Base-by-base conservation (phyloP, 2,113 vertebrate species). In the Mola mola region DNA sequence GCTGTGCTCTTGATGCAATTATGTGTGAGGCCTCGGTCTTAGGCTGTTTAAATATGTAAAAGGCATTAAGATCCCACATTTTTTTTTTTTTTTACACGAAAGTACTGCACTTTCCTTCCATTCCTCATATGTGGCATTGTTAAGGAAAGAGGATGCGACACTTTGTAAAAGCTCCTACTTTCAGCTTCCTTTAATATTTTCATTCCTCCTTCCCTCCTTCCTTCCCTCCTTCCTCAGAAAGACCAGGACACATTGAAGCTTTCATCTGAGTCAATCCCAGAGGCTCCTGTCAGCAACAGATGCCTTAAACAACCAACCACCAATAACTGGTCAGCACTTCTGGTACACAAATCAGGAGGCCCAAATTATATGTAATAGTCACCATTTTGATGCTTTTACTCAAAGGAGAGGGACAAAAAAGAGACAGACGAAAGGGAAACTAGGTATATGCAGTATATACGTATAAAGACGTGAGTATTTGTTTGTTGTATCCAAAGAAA, bases 351-450 rank as follows among this genome's bases (percentile, higher is more conserved):
- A 87, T 86, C 78, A 74, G 47, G 33, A 58, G 21, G 8, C 51
- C 61, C 26, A 80, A 80, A 85, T 74, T 52, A 59, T 34, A 37
- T 20, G 25, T 85, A 86, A 87, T 83, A 78, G 60, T 59, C 62
- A 66, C 57, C 53, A 85, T 79, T 89, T 77, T 33, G 59, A 70
- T 74, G 80, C 74, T 88, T 83, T 87, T 77, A 84, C 25, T 64
- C 15, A 70, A 67, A 66, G 41, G 16, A 72, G 50, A 59, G 17
- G 6, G 6, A 16, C 1, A 12, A 42, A 31, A 58, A 19, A 63
- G 49, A 68, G 20, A 25, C 28, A 8, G 26, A n/a, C n/a, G n/a
- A n/a, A n/a, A n/a, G n/a, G n/a, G n/a, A n/a, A n/a, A n/a, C n/a
- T n/a, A n/a, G n/a, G n/a, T n/a, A n/a, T n/a, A n/a, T n/a, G n/a